A percentile compares a stretch with the other conserved stretches of the same genome.
Conservation (phyloP, 2,113 vertebrate genomes). For the Perognathus longimembris region DNA sequence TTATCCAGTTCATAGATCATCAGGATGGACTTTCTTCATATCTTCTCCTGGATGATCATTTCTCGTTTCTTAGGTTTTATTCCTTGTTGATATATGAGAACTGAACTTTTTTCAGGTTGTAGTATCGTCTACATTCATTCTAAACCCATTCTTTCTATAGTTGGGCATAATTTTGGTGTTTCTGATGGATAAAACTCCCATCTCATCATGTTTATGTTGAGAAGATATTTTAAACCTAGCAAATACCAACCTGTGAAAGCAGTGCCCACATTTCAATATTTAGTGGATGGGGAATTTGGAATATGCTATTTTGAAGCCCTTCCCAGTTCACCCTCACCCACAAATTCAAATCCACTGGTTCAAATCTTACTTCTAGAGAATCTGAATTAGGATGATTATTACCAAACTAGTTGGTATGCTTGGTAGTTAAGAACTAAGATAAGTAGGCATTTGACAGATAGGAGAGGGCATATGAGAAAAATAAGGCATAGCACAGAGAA, state of each 20-base stretch:
- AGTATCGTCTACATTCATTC: slow-evolving; percentile 41
- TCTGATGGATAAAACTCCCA: slow-evolving; percentile 14
- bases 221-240: slow-evolving; percentile 36
- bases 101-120: slow-evolving; percentile 45
- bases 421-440: background rate
- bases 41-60: slow-evolving; percentile 14
- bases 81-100: slow-evolving; percentile 30
- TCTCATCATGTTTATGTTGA: slow-evolving; percentile 48
- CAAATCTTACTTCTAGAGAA: background rate
- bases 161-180: slow-evolving; percentile 5
- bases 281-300: background rate
- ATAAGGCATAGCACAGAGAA: background rate
- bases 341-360: slow-evolving; percentile 1
- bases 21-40: background rate
- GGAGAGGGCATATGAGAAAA: background rate
- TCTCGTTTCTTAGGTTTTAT: slow-evolving; percentile 22
- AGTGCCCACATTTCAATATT: background rate
- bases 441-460: background rate
- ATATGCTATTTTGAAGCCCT: background rate
- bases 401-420: background rate
- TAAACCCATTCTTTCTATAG: slow-evolving; percentile 51
- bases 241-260: background rate
- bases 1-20: background rate
- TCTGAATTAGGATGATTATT: background rate
- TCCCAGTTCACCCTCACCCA: background rate